These are phyloP conservation scores for Scatophagus argus DNA, from an alignment of 2,113 vertebrate genomes.

Conservation along the genomic window DNA sequence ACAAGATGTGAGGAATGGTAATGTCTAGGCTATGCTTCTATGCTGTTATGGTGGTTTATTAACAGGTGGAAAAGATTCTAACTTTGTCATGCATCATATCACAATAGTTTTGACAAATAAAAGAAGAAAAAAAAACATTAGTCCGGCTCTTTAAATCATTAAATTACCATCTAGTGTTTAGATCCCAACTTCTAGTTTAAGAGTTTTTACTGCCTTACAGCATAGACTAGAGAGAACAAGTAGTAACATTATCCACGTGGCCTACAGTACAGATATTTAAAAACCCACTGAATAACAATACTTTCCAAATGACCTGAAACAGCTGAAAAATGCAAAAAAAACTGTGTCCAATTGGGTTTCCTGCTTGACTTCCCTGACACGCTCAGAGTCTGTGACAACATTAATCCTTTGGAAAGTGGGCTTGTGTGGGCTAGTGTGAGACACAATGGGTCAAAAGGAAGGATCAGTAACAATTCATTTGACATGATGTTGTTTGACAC, in stretches of 20 bases:
- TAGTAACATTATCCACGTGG: background rate
- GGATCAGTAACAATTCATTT: background rate
- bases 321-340: constrained; percentile 17
- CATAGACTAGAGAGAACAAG: background rate
- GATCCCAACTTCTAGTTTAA: background rate
- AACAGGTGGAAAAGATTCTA: too few relatives aligned
- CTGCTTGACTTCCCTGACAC: constrained; percentile 21
- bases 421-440: background rate
- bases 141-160: background rate
- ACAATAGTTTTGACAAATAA: background rate
- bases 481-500: constrained; percentile 2
- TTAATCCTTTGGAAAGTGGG: constrained; percentile 33
- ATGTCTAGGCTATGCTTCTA: background rate
- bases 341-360: constrained; percentile 9
- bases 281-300: constrained; percentile 8
- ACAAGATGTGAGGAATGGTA: too few relatives aligned
- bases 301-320: constrained; percentile 27
- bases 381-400: background rate
- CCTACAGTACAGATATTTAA: background rate
- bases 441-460: background rate
- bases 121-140: background rate
- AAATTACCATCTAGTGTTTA: background rate
- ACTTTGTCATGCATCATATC: background rate
- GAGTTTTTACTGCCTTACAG: background rate
- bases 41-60: background rate